Evolutionary conservation across 2,113 vertebrate genomes (phyloP).

Genomic region (Tilapia sparmanii): DNA sequence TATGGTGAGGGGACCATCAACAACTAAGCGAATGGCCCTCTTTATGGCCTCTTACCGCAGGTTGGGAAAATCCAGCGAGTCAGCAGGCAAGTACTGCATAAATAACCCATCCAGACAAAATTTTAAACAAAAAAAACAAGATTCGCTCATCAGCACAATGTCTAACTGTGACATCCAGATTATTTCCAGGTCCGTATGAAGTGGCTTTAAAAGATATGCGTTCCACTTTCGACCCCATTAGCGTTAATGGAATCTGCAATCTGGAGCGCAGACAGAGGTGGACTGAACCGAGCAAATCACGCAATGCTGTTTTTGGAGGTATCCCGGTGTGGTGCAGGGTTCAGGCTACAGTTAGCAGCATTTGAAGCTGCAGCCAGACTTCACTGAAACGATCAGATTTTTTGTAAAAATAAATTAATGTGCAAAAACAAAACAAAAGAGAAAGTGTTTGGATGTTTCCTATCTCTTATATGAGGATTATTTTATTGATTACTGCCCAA

Average conservation of each 20-base stretch:
- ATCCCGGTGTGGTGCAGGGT: not conserved
- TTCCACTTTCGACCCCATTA: not conserved
- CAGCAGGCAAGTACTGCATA: not conserved
- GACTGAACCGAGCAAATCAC: not conserved
- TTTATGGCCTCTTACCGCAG: slow-evolving; percentile 22
- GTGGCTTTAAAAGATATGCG: not conserved
- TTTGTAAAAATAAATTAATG: not conserved
- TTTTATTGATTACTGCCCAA: not conserved
- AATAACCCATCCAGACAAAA: not conserved
- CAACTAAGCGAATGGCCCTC: not conserved
- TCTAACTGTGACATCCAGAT: not conserved
- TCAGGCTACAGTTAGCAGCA: not conserved
- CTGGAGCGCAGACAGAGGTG: not conserved
- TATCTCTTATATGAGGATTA: not conserved
- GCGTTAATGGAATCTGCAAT: not conserved
- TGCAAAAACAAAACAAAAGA: not conserved
- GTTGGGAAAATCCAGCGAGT: slow-evolving; percentile 17
- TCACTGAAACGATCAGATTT: not conserved
- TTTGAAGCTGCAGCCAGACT: not conserved
- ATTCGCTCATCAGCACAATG: not conserved
- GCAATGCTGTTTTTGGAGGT: not conserved
- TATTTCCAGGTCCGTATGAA: not conserved
- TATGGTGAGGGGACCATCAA: slow-evolving; percentile 19
- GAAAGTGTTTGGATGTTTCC: not conserved
- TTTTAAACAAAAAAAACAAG: not conserved